Conservation (phyloP, 2,888 invertebrate species). For the Linnaemya tessellans region DNA sequence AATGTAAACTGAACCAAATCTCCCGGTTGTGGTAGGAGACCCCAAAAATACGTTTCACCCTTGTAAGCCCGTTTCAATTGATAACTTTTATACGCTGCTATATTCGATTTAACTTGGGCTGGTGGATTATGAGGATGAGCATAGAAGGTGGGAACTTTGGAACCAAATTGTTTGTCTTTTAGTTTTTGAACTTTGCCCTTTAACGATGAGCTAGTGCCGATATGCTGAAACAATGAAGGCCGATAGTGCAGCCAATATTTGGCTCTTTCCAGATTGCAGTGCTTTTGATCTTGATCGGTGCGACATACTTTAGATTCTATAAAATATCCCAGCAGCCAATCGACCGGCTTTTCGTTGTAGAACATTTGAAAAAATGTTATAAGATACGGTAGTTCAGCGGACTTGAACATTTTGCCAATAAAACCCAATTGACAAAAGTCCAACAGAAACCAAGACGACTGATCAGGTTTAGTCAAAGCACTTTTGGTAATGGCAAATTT, state of each 20-base stretch:
- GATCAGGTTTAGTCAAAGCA: slow-evolving; percentile 83
- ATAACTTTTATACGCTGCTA: slow-evolving; percentile 91
- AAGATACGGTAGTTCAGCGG: slow-evolving; percentile 92
- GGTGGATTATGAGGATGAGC: slow-evolving; percentile 90
- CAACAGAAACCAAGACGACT: slow-evolving; percentile 92
- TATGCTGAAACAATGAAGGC: slow-evolving; percentile 96
- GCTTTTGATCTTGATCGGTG: slow-evolving; percentile 91
- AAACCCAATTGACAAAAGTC: slow-evolving; percentile 98
- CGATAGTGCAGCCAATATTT: slow-evolving; percentile 93
- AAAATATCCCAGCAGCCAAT: slow-evolving; percentile 96
- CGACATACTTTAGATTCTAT: slow-evolving; percentile 95
- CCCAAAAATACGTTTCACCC: slow-evolving; percentile 96
- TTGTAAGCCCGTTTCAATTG: slow-evolving; percentile 91
- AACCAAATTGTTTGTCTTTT: slow-evolving; percentile 95
- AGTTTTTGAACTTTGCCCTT: slow-evolving; percentile 98
- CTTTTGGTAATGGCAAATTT: slow-evolving; percentile 91
- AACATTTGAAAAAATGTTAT: slow-evolving; percentile 97
- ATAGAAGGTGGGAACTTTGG: slow-evolving; percentile 89
- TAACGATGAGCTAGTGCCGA: slow-evolving; percentile 96
- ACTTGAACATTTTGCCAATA: slow-evolving; percentile 96
- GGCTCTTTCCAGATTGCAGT: slow-evolving; percentile 90
- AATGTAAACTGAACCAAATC: slow-evolving; percentile 93
- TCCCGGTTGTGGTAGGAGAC: slow-evolving; percentile 91
- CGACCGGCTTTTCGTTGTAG: slow-evolving; percentile 97
- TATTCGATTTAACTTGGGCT: slow-evolving; percentile 87